Evolutionary conservation across 35 echinoderm and acorn worm species (phyloP).

Genomic region (Ophioderma brevispina): DNA sequence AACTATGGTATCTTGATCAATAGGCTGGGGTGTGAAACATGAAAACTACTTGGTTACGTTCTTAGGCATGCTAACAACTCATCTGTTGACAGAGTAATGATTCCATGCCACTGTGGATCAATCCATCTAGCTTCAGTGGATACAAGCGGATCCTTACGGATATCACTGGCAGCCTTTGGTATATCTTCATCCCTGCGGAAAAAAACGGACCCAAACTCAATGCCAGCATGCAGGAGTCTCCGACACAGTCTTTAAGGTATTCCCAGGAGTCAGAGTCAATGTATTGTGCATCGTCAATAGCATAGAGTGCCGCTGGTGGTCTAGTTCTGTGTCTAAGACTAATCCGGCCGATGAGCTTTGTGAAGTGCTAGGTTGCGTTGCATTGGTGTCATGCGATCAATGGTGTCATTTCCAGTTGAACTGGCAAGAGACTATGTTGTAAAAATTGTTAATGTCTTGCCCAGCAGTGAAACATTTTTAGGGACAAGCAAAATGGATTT

Average conservation of each 20-base stretch:
- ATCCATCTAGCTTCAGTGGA: slow-evolving; percentile 69
- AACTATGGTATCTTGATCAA: no score
- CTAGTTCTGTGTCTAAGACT: slow-evolving; percentile 40
- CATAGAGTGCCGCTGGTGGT: slow-evolving; percentile 65
- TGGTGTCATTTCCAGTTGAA: slow-evolving; percentile 49
- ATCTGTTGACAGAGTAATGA: slow-evolving; percentile 82
- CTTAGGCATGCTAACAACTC: slow-evolving; percentile 71
- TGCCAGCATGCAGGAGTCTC: slow-evolving; percentile 58
- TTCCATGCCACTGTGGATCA: slow-evolving; percentile 83
- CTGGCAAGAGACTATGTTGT: not conserved
- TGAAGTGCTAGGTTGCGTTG: slow-evolving; percentile 57
- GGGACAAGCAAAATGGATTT: no score
- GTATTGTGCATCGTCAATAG: slow-evolving; percentile 93
- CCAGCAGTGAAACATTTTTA: no score
- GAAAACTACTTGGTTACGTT: slow-evolving; percentile 91
- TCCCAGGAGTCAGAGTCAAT: slow-evolving; percentile 94
- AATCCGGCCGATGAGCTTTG: slow-evolving; percentile 64
- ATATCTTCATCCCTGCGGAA: slow-evolving; percentile 31
- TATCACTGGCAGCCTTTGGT: slow-evolving; percentile 36
- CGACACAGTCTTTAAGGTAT: slow-evolving; percentile 62
- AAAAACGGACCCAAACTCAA: slow-evolving; percentile 55
- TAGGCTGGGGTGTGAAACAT: no score
- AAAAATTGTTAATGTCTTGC: not conserved
- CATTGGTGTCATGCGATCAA: slow-evolving; percentile 3
- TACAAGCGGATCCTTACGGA: slow-evolving; percentile 36